phyloP scores from a whole-genome alignment of 53 echinoderm and acorn worm species.

The Crossaster papposus region DNA sequence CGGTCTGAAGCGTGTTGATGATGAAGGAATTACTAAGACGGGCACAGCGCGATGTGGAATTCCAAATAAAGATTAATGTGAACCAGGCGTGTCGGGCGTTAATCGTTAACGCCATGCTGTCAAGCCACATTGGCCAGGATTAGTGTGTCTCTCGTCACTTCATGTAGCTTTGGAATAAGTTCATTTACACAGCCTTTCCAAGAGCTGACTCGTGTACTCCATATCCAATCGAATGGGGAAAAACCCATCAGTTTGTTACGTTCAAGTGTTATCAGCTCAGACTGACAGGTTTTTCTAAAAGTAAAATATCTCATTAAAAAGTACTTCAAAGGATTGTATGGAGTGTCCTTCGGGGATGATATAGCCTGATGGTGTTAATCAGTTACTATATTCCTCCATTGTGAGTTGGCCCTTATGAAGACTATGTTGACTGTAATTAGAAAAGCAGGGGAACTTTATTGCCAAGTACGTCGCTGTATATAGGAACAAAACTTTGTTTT shows the following conservation, averaged over 20 bases:
- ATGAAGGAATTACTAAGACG: background rate
- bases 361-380: too few species aligned
- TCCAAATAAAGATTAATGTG: background rate
- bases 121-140: background rate
- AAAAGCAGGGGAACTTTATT: too few species aligned
- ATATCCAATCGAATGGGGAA: background rate
- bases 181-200: background rate
- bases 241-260: background rate
- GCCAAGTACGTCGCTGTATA: too few species aligned
- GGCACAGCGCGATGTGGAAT: background rate
- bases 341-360: too few species aligned
- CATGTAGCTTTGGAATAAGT: conserved; percentile 1
- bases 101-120: conserved; percentile 2
- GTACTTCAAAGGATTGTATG: too few species aligned
- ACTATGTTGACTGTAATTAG: too few species aligned
- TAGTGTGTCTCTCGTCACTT: conserved; percentile 1
- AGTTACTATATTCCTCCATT: too few species aligned
- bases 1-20: background rate
- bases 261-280: background rate
- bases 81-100: background rate
- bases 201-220: background rate
- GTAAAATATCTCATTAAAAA: too few species aligned
- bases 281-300: background rate
- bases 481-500: too few species aligned
- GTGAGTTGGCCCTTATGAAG: too few species aligned